A percentile compares a stretch with the other conserved stretches of the same genome.
Conservation (phyloP, 1,140 invertebrate genomes). For the Ectropis grisescens region DNA sequence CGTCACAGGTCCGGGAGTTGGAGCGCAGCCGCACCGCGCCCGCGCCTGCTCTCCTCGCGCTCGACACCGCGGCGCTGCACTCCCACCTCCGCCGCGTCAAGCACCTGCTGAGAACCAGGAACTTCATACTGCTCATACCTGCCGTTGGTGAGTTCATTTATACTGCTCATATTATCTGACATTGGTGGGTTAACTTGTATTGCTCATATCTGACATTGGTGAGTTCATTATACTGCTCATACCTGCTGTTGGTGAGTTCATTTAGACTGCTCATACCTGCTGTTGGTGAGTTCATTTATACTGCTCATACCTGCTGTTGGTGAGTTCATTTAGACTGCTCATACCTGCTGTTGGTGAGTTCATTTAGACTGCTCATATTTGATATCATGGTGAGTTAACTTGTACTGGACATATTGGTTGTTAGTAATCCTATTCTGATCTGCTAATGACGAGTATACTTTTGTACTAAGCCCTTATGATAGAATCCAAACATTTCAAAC, state of each 20-base stretch:
- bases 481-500: no score
- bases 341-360: constrained; percentile 42
- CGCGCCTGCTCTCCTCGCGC: constrained; percentile 54
- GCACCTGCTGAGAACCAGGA: constrained; percentile 73
- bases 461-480: no score
- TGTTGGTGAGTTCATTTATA: constrained; percentile 16
- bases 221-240: no score
- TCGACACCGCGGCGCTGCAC: constrained; percentile 52
- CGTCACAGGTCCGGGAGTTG: constrained; percentile 72
- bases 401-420: no score
- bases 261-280: no score
- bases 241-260: constrained; percentile 55
- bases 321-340: constrained; percentile 37
- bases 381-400: no score
- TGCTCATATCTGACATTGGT: no score
- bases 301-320: constrained; percentile 43
- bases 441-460: no score
- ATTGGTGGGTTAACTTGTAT: no score
- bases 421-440: no score
- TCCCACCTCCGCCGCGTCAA: constrained; percentile 80
- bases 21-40: constrained; percentile 56
- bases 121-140: constrained; percentile 44
- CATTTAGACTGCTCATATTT: no score
- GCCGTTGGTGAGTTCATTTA: constrained; percentile 29
- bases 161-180: no score